These are phyloP conservation scores for Engraulis encrasicolus DNA, from an alignment of 2,113 vertebrate genomes.

Conservation along the genomic window DNA sequence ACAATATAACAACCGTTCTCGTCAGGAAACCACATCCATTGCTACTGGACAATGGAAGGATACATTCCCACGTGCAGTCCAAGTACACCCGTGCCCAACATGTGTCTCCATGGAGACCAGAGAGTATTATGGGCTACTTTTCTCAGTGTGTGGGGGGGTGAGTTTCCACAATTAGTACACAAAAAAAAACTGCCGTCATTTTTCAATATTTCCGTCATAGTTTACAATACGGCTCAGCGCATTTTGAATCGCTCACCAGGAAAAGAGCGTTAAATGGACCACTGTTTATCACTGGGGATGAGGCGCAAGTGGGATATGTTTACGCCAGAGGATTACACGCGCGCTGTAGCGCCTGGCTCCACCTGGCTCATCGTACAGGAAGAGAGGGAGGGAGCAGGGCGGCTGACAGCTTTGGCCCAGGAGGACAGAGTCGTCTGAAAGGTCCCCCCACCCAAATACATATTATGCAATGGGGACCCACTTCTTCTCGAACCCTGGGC, in stretches of 20 bases:
- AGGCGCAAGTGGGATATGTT: background rate
- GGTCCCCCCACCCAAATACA: too few species aligned
- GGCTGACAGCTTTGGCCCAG: too few species aligned
- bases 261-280: background rate
- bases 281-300: constrained; percentile 16
- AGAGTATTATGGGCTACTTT: background rate
- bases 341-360: background rate
- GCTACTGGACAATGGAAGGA: constrained; percentile 35
- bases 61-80: background rate
- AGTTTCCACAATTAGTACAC: background rate
- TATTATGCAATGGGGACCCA: too few species aligned
- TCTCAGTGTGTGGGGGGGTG: background rate
- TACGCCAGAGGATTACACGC: background rate
- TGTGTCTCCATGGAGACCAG: background rate
- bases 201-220: background rate
- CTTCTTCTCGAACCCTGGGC: too few species aligned
- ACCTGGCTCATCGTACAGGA: background rate
- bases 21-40: constrained; percentile 33
- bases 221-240: background rate
- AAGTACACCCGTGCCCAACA: background rate
- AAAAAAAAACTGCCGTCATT: background rate
- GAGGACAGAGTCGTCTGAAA: too few species aligned
- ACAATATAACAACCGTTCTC: constrained; percentile 17
- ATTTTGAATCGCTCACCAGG: background rate
- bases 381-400: too few species aligned